Conservation (phyloP, 1,140 invertebrate genomes). For the Tenebrio molitor region DNA sequence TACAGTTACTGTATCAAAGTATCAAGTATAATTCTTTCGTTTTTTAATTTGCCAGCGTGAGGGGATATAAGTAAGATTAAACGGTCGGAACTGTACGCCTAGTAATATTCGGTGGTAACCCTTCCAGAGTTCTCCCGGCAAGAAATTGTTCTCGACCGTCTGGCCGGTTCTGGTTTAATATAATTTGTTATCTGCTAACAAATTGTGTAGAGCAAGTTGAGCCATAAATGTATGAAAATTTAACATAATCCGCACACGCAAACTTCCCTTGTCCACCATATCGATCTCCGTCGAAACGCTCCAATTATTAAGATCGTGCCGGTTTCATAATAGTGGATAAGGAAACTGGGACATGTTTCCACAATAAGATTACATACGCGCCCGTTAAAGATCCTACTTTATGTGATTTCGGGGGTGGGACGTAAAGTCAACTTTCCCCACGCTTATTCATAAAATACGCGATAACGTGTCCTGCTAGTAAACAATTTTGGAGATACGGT, state of each 20-base stretch:
- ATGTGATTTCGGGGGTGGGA: background rate
- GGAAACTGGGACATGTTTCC: slow-evolving; percentile 26
- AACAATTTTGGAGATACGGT: slow-evolving; percentile 22
- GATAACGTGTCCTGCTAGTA: slow-evolving; percentile 26
- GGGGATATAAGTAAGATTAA: slow-evolving; percentile 25
- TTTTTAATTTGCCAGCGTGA: slow-evolving; percentile 18
- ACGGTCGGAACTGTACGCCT: slow-evolving; percentile 2
- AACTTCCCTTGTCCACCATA: slow-evolving; percentile 16
- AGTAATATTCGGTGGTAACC: background rate
- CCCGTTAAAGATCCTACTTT: slow-evolving; percentile 30
- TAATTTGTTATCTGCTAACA: slow-evolving; percentile 30
- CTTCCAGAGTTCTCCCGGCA: slow-evolving; percentile 1
- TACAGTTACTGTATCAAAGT: too few relatives aligned
- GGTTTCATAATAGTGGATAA: slow-evolving; percentile 26
- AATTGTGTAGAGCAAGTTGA: slow-evolving; percentile 15
- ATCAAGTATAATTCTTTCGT: too few relatives aligned
- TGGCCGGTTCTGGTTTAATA: slow-evolving; percentile 16
- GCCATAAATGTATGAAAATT: slow-evolving; percentile 20
- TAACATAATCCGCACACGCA: slow-evolving; percentile 3
- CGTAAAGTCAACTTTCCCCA: slow-evolving; percentile 17
- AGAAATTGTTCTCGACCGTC: slow-evolving; percentile 22
- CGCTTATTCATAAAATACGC: slow-evolving; percentile 13
- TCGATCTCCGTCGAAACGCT: slow-evolving; percentile 2
- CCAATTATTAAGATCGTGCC: slow-evolving; percentile 20
- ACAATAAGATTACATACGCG: slow-evolving; percentile 35